Conservation (phyloP, 1,140 invertebrate species). For the Potamilus streckersoni region DNA sequence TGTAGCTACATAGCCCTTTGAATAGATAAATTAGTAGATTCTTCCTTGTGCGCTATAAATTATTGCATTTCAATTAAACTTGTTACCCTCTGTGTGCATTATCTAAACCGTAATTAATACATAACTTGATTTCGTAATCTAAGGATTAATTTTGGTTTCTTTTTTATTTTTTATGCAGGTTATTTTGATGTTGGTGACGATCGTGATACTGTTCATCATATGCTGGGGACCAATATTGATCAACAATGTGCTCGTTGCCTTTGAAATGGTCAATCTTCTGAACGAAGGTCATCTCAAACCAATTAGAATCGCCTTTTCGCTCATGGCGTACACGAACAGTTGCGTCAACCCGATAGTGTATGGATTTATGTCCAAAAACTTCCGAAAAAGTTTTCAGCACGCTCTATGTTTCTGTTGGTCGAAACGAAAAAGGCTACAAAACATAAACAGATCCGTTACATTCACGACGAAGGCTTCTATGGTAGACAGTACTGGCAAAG, state of each 20-base stretch:
- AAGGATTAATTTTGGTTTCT: not conserved
- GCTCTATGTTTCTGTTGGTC: constrained; percentile 18
- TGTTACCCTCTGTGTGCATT: too few relatives aligned
- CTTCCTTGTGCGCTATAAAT: too few relatives aligned
- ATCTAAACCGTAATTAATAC: too few relatives aligned
- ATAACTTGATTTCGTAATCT: too few relatives aligned
- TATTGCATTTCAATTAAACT: too few relatives aligned
- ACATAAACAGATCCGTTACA: too few relatives aligned
- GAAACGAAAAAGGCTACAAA: too few relatives aligned
- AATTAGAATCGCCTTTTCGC: constrained; percentile 75
- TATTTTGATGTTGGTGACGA: constrained; percentile 70
- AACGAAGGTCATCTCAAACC: constrained; percentile 73
- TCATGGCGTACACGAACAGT: constrained; percentile 72
- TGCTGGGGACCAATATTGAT: constrained; percentile 70
- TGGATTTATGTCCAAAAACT: constrained; percentile 81
- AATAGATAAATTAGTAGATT: too few relatives aligned
- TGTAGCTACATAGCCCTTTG: too few relatives aligned
- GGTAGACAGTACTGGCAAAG: too few relatives aligned
- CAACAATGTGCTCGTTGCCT: constrained; percentile 69
- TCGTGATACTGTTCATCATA: constrained; percentile 69
- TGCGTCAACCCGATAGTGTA: constrained; percentile 85
- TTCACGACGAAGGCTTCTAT: too few relatives aligned
- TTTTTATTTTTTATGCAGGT: constrained; percentile 79
- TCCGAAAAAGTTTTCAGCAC: constrained; percentile 37
- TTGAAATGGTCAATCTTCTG: constrained; percentile 70